Evolutionary conservation across 2,888 invertebrate species (phyloP).

Genomic region (Augiades crinisus): DNA sequence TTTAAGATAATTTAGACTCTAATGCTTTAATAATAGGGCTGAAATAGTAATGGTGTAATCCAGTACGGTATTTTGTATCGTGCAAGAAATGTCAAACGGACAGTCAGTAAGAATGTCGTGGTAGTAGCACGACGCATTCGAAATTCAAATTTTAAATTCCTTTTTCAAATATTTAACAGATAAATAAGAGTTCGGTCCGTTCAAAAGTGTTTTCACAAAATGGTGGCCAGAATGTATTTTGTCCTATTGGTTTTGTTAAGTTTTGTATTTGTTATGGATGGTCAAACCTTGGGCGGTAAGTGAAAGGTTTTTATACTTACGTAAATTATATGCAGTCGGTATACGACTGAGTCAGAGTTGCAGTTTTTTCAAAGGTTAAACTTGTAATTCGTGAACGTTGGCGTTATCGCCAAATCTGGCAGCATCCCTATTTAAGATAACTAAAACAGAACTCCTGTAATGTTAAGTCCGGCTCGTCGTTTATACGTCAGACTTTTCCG

Average conservation of each 20-base stretch:
- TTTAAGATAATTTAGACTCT: slow-evolving; percentile 26
- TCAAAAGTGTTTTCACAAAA: slow-evolving; percentile 38
- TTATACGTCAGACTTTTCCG: too few relatives aligned
- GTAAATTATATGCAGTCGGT: slow-evolving; percentile 5
- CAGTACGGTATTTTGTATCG: slow-evolving; percentile 35
- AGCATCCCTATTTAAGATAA: too few relatives aligned
- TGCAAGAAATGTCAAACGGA: slow-evolving; percentile 49
- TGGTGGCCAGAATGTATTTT: slow-evolving; percentile 48
- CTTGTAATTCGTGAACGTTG: too few relatives aligned
- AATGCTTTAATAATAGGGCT: neutral
- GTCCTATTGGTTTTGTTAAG: slow-evolving; percentile 43
- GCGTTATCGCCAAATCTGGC: too few relatives aligned
- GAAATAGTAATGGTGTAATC: slow-evolving; percentile 28
- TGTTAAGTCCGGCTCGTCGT: too few relatives aligned
- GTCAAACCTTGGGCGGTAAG: slow-evolving; percentile 72
- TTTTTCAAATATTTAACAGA: slow-evolving; percentile 17
- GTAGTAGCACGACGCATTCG: slow-evolving; percentile 43
- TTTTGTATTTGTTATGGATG: slow-evolving; percentile 52
- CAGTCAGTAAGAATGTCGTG: slow-evolving; percentile 45
- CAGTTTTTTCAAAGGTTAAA: neutral
- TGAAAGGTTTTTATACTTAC: slow-evolving; percentile 62
- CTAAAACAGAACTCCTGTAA: too few relatives aligned
- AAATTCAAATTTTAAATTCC: slow-evolving; percentile 38
- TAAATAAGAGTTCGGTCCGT: slow-evolving; percentile 16
- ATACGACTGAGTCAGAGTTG: slow-evolving; percentile 5